These are phyloP conservation scores for Cyrtodaria siliqua DNA, from an alignment of 2,888 invertebrate genomes.

Conservation along the genomic window DNA sequence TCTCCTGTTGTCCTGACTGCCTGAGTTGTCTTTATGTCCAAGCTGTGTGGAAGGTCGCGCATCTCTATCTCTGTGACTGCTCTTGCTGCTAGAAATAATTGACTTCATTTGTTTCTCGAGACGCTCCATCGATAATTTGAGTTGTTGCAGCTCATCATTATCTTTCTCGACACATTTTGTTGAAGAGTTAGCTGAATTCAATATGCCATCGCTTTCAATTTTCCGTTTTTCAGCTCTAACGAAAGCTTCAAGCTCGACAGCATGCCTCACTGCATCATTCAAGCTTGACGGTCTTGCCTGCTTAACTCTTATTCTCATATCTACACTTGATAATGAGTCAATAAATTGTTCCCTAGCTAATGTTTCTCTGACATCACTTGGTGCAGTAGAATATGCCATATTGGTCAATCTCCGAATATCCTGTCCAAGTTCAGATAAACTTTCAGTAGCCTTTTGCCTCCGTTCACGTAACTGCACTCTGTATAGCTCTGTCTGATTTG, in stretches of 20 bases:
- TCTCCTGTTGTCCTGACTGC: too few relatives aligned
- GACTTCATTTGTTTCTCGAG: too few relatives aligned
- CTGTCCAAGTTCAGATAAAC: conserved; percentile 13
- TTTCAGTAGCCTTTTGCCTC: conserved; percentile 13
- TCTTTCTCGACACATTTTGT: too few relatives aligned
- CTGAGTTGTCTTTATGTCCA: too few relatives aligned
- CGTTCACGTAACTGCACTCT: conserved; percentile 8
- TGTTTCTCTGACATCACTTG: conserved; percentile 1
- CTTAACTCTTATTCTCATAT: background rate
- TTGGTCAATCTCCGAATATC: conserved; percentile 17
- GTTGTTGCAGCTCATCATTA: too few relatives aligned
- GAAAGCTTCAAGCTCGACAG: background rate
- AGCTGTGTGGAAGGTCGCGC: too few relatives aligned
- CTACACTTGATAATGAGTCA: conserved; percentile 9
- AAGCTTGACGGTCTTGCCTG: background rate
- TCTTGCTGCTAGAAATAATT: too few relatives aligned
- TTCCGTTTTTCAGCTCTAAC: background rate
- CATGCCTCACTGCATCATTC: background rate
- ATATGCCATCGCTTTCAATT: background rate
- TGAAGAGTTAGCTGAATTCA: background rate
- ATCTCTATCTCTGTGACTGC: too few relatives aligned
- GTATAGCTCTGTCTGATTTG: conserved; percentile 25
- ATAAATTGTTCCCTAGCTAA: conserved; percentile 16
- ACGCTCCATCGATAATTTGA: too few relatives aligned
- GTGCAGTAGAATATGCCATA: conserved; percentile 17